phyloP scores from a whole-genome alignment of 2,797 vertebrate genomes.

The Euthynnus affinis region DNA sequence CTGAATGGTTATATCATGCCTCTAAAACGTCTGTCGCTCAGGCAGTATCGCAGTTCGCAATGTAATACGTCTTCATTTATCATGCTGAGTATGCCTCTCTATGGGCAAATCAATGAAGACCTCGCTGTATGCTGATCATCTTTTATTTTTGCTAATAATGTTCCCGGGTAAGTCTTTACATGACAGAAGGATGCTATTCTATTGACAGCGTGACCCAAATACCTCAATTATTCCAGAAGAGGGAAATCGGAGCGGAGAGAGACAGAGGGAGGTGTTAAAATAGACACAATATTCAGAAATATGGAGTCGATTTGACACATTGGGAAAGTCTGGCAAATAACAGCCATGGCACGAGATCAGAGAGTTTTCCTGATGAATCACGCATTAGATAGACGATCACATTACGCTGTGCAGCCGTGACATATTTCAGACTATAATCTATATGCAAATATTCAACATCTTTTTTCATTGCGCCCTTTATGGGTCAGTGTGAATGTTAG shows the following conservation, averaged over 20 bases:
- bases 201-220: slow-evolving; percentile 74
- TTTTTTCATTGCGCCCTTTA: slow-evolving; percentile 34
- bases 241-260: slow-evolving; percentile 38
- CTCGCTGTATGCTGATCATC: slow-evolving; percentile 56
- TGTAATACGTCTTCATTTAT: slow-evolving; percentile 66
- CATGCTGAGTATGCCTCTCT: slow-evolving; percentile 39
- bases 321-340: slow-evolving; percentile 64
- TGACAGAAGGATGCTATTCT: slow-evolving; percentile 55
- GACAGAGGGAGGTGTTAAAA: slow-evolving; percentile 44
- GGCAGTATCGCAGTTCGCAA: slow-evolving; percentile 52
- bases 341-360: slow-evolving; percentile 64
- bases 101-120: slow-evolving; percentile 63
- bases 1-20: slow-evolving; percentile 62
- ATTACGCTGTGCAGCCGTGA: slow-evolving; percentile 52
- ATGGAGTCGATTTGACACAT: slow-evolving; percentile 49
- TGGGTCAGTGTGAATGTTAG: slow-evolving; percentile 62
- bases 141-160: slow-evolving; percentile 61
- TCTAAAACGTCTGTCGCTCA: slow-evolving; percentile 57
- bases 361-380: slow-evolving; percentile 57
- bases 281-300: slow-evolving; percentile 60
- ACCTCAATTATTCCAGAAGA: slow-evolving; percentile 53
- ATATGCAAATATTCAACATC: slow-evolving; percentile 72
- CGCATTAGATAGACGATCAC: slow-evolving; percentile 59
- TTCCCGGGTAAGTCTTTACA: slow-evolving; percentile 50
- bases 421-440: slow-evolving; percentile 71